Percentiles rank a stretch among this genome's conserved stretches.
phyloP scores from a whole-genome alignment of 2,113 vertebrate species.

The human (Homo sapiens) region GRCh38 chr7:75030001-75030500 shows the following conservation, averaged over 20 bases:
- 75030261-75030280: background rate
- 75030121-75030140: background rate
- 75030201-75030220: background rate
- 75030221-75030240: rapidly evolving
- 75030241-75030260: background rate
- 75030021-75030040: background rate
- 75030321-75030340: background rate
- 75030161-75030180: background rate
- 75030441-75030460: background rate
- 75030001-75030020: background rate
- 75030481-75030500: background rate
- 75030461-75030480: background rate
- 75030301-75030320: background rate
- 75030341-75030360: rapidly evolving
- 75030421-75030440: too few relatives aligned
- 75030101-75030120: background rate
- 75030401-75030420: background rate
- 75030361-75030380: background rate
- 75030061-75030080: background rate
- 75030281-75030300: background rate
- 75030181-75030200: background rate
- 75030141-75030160: background rate
- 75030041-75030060: background rate
- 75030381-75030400: rapidly evolving
- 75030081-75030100: rapidly evolving